Evolutionary conservation across 2,797 vertebrate genomes (phyloP).

Genomic region (Platyrinchus mystaceus): DNA sequence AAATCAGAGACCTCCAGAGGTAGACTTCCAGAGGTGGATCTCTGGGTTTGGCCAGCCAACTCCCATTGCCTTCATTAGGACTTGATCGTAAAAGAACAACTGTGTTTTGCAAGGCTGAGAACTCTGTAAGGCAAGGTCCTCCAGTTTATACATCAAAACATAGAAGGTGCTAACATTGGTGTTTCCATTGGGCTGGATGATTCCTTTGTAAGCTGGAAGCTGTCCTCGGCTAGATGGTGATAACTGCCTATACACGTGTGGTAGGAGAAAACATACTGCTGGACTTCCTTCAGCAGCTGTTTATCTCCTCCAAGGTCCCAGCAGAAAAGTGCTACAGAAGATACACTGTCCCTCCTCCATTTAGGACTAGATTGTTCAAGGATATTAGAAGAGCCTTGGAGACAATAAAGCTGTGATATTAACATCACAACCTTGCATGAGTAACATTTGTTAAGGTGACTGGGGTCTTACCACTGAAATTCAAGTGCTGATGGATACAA

Average conservation of each 20-base stretch:
- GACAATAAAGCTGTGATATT: neutral
- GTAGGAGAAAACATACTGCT: neutral
- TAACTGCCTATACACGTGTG: fast-evolving
- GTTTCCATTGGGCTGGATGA: neutral
- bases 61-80: neutral
- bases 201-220: neutral
- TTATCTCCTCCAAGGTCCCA: neutral
- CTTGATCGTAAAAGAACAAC: neutral
- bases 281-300: neutral
- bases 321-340: neutral
- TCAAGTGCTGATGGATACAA: neutral
- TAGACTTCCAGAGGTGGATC: neutral
- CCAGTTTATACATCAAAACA: neutral
- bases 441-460: neutral
- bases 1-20: neutral
- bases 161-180: neutral
- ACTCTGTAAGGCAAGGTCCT: neutral
- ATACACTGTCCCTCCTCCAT: neutral
- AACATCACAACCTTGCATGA: neutral
- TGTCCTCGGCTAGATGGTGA: neutral
- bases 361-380: neutral
- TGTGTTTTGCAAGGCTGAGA: neutral
- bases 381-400: neutral
- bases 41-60: neutral
- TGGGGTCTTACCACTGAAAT: neutral